Conservation (phyloP, 1,140 invertebrate species). For the Caerostris extrusa region DNA sequence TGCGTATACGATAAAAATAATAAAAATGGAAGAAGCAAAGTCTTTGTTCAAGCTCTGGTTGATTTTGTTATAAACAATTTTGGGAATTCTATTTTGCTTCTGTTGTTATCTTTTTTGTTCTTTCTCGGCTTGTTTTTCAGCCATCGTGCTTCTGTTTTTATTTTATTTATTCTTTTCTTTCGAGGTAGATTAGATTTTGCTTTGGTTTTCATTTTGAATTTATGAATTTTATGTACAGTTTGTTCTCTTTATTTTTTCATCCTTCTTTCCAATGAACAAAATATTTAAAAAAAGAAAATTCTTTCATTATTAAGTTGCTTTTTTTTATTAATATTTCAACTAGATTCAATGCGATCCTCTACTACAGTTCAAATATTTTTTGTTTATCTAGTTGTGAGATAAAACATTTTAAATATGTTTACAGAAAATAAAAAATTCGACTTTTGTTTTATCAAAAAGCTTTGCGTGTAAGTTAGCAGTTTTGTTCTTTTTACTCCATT, state of each 20-base stretch:
- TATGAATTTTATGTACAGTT: neutral
- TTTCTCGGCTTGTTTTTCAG: neutral
- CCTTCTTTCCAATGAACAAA: neutral
- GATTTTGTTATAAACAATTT: constrained; percentile 56
- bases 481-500: too few relatives aligned
- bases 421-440: too few relatives aligned
- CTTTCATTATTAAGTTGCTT: neutral
- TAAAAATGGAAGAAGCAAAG: neutral
- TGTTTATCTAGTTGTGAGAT: too few relatives aligned
- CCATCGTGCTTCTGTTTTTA: neutral
- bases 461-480: too few relatives aligned
- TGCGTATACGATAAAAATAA: neutral
- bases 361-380: too few relatives aligned
- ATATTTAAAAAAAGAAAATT: neutral
- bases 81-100: neutral
- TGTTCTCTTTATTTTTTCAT: neutral
- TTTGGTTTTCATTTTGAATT: neutral
- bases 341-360: neutral
- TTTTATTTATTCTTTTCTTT: neutral
- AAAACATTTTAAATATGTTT: too few relatives aligned
- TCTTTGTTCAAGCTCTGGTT: constrained; percentile 32
- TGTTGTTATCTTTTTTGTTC: constrained; percentile 17
- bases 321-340: neutral
- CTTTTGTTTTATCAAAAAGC: too few relatives aligned
- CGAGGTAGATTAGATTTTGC: neutral